Conservation (phyloP, 2,113 vertebrate genomes). For the Pseudonaja textilis region DNA sequence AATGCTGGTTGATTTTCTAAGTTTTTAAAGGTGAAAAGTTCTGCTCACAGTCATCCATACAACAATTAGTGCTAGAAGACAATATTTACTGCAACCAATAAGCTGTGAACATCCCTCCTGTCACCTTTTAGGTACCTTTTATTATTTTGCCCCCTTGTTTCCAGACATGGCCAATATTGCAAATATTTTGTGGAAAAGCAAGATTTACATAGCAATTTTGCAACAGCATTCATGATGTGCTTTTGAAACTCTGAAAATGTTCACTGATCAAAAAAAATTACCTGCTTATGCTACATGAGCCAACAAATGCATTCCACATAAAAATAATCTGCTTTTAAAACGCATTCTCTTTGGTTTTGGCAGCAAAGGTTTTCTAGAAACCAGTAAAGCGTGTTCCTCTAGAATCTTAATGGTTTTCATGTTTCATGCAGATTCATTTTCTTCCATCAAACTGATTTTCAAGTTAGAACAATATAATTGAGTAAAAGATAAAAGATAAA, state of each 20-base stretch:
- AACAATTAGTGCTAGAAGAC: not conserved
- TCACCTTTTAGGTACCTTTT: not conserved
- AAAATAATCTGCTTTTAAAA: not conserved
- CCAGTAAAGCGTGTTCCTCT: not conserved
- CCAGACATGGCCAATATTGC: not conserved
- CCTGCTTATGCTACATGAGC: not conserved
- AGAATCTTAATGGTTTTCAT: not conserved
- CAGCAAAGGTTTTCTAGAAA: not conserved
- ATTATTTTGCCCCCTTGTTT: not conserved
- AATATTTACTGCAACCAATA: not conserved
- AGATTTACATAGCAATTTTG: not conserved
- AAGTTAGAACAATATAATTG: not conserved
- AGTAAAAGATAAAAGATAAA: not conserved
- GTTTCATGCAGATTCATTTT: not conserved
- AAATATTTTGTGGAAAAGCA: not conserved
- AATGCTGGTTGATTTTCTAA: not conserved
- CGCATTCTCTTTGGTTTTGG: not conserved
- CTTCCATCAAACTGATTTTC: not conserved
- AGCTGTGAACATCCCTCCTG: not conserved
- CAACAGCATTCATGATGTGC: not conserved
- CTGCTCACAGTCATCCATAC: not conserved
- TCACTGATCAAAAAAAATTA: not conserved
- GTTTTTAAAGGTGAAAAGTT: not conserved
- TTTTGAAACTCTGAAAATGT: not conserved
- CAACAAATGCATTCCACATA: not conserved